Evolutionary conservation across 1,140 invertebrate genomes (phyloP), one percentile per base, ranked within the genome.

Genomic region (Drosophila pachea): DNA sequence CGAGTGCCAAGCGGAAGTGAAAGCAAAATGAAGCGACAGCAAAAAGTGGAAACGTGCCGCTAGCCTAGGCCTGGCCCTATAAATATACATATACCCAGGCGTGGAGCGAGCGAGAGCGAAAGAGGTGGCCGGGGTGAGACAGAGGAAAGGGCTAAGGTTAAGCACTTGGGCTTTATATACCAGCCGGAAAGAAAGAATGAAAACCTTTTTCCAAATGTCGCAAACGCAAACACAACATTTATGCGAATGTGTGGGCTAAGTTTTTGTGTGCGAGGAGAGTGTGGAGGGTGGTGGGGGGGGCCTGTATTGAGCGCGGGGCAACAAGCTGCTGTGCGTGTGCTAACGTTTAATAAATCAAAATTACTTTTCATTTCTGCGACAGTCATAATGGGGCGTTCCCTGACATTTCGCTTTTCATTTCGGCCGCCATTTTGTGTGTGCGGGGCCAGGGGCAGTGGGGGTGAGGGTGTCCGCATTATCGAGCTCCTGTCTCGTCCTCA

Each of bases 311-410:
- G 40, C 7, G 40, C 40, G 40, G 40, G 40, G 40, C 40, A 43
- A 43, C 40, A 43, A 43, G 40, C 40, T 43, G n/a, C 32, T 11
- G 1, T 38, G 53, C 53, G 59, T 70, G 73, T 67, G 50, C 66
- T 54, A 68, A 60, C 76, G 74, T 77, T 87, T 70, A 87, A 83
- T 87, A 87, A 87, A 87, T 87, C 78, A 83, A 79, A 87, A 79
- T 77, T 74, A 79, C 59, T 78, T 76, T 74, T 69, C 56, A 72
- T 78, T 78, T 72, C 68, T 62, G 73, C 71, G 77, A 74, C 63
- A 71, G 64, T 78, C 73, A 73, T 75, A 72, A 76, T 82, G 70
- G 68, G 54, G 69, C 74, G 60, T 76, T 78, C 70, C 76, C 71
- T 74, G 67, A 74, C 76, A 78, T 78, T 78, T 74, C 49, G 55